Percentiles rank a stretch among this genome's conserved stretches.
phyloP scores from a whole-genome alignment of 1,140 invertebrate genomes.

The Lordiphosa stackelbergi region DNA sequence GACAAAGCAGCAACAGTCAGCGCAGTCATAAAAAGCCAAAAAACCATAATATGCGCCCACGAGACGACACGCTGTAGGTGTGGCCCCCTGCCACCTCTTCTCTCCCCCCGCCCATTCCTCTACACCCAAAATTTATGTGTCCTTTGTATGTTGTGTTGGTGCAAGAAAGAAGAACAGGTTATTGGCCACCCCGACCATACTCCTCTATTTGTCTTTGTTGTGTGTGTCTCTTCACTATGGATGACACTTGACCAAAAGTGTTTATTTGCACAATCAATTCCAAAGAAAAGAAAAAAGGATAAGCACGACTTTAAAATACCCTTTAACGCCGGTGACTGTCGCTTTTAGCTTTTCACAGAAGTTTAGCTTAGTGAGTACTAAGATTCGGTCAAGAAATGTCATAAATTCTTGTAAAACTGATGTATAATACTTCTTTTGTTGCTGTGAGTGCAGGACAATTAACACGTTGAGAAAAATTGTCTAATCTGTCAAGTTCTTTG shows the following conservation, averaged over 20 bases:
- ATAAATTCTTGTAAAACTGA: too few relatives aligned
- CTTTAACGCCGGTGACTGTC: too few relatives aligned
- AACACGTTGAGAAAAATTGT: too few relatives aligned
- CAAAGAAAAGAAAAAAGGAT: conserved; percentile 11
- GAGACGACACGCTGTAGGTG: conserved; percentile 12
- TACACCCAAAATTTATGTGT: conserved; percentile 36
- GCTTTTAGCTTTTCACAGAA: too few relatives aligned
- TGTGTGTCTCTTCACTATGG: conserved; percentile 9
- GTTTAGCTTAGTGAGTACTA: too few relatives aligned
- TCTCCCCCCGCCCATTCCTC: background rate
- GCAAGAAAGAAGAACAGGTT: conserved; percentile 29
- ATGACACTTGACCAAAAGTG: conserved; percentile 17
- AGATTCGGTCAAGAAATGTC: too few relatives aligned
- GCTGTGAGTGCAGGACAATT: too few relatives aligned
- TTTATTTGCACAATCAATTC: conserved; percentile 11
- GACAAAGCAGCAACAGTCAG: conserved; percentile 5
- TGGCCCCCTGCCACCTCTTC: background rate
- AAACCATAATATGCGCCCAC: conserved; percentile 15
- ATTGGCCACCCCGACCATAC: conserved; percentile 21
- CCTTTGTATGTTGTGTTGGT: conserved; percentile 32
- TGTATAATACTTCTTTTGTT: too few relatives aligned
- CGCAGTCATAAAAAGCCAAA: conserved; percentile 54
- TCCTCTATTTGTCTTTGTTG: conserved; percentile 34
- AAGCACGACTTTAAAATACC: too few relatives aligned
- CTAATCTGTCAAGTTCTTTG: too few relatives aligned